These are phyloP conservation scores for Erebia epiphron DNA, from an alignment of 2,888 invertebrate genomes.

Conservation along the genomic window DNA sequence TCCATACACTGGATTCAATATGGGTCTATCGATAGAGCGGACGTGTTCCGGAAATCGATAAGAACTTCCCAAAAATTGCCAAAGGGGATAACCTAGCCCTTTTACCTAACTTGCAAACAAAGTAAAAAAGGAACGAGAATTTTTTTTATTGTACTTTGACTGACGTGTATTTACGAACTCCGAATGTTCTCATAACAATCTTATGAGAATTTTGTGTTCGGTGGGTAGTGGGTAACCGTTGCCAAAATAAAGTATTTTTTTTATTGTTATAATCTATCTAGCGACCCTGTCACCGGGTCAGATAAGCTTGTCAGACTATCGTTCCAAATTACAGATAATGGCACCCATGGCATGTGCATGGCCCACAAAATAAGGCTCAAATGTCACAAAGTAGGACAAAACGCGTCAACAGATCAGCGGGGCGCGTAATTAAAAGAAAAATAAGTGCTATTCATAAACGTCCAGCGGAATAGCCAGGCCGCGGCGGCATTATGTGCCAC, in stretches of 20 bases:
- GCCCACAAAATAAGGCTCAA: background rate
- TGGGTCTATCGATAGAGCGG: constrained; percentile 31
- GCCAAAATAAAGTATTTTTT: too few species aligned
- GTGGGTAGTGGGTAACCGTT: too few species aligned
- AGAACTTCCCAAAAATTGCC: constrained; percentile 4
- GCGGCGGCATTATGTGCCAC: constrained; percentile 66
- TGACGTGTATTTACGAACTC: background rate
- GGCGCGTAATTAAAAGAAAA: constrained; percentile 80
- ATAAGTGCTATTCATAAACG: constrained; percentile 81
- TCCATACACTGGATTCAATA: constrained; percentile 38
- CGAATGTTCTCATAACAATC: background rate
- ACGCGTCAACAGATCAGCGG: constrained; percentile 60
- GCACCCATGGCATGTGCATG: background rate
- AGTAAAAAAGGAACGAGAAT: background rate
- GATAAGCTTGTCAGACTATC: too few species aligned
- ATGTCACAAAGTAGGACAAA: constrained; percentile 26
- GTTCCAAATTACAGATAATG: too few species aligned
- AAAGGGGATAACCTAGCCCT: background rate
- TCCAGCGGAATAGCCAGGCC: constrained; percentile 68
- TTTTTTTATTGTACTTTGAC: background rate
- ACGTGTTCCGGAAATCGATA: constrained; percentile 12
- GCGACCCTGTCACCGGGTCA: too few species aligned
- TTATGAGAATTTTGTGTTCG: background rate
- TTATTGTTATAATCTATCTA: too few species aligned
- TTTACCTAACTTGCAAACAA: background rate